Conservation (phyloP, 2,797 vertebrate species). For the Babyrousa celebensis region DNA sequence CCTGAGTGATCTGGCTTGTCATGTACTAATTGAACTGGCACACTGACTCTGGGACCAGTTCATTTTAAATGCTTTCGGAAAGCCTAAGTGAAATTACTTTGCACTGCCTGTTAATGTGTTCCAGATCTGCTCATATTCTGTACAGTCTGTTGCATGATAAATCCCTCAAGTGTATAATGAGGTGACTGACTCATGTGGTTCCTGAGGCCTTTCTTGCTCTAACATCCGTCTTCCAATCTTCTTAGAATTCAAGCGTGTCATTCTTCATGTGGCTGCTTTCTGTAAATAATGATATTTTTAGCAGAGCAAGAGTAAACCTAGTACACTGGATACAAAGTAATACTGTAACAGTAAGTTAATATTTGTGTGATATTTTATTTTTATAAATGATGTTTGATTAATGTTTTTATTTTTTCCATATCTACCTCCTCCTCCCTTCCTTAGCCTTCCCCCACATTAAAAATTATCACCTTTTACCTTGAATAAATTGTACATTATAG, state of each 20-base stretch:
- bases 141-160: not conserved
- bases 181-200: not conserved
- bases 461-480: not conserved
- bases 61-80: conserved; percentile 37
- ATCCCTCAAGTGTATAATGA: not conserved
- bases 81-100: conserved; percentile 26
- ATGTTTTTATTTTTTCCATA: not conserved
- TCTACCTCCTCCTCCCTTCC: not conserved
- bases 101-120: not conserved
- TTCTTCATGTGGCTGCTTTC: not conserved
- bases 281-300: conserved; percentile 12
- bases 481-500: not conserved
- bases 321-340: not conserved
- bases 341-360: not conserved
- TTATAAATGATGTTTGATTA: not conserved
- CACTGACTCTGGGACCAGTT: not conserved
- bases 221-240: not conserved
- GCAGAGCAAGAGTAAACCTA: not conserved
- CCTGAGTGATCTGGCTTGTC: not conserved
- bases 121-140: not conserved
- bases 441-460: not conserved
- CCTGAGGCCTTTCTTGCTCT: not conserved
- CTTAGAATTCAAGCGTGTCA: not conserved
- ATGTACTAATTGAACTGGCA: not conserved
- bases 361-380: not conserved